Evolutionary conservation across 1,140 invertebrate genomes (phyloP).

Genomic region (Alviniconcha marisindica): DNA sequence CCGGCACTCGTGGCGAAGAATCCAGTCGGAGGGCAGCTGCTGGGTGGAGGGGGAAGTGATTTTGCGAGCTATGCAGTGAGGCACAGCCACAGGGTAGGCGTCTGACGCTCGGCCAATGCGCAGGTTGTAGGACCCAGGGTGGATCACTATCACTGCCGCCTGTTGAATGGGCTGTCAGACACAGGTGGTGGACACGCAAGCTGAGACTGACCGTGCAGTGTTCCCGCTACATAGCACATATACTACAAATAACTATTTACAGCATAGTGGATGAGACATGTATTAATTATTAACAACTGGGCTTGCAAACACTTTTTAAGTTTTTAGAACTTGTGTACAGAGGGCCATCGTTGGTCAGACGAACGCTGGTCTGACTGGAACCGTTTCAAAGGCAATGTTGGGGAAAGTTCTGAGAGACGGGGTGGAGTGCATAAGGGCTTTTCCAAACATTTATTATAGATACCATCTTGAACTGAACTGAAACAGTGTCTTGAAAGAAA

Average conservation of each 20-base stretch:
- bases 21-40: slow-evolving; percentile 80
- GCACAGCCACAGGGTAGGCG: slow-evolving; percentile 87
- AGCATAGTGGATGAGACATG: not conserved
- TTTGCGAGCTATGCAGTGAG: slow-evolving; percentile 89
- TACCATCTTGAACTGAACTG: too few relatives aligned
- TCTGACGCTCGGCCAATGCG: slow-evolving; percentile 93
- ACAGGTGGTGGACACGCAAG: slow-evolving; percentile 4
- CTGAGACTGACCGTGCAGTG: not conserved
- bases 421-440: too few relatives aligned
- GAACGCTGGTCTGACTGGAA: too few relatives aligned
- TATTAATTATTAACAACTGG: not conserved
- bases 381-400: too few relatives aligned
- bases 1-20: slow-evolving; percentile 63
- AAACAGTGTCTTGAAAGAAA: too few relatives aligned
- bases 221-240: too few relatives aligned
- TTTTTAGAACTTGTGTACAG: too few relatives aligned
- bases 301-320: not conserved
- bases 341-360: too few relatives aligned
- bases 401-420: too few relatives aligned
- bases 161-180: slow-evolving; percentile 67
- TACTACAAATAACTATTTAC: not conserved
- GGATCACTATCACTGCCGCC: slow-evolving; percentile 87
- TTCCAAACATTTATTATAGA: too few relatives aligned
- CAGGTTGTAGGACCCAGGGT: slow-evolving; percentile 93
- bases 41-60: slow-evolving; percentile 75